Evolutionary conservation across 2,888 invertebrate species (phyloP).

Genomic region (Pomacea canaliculata): DNA sequence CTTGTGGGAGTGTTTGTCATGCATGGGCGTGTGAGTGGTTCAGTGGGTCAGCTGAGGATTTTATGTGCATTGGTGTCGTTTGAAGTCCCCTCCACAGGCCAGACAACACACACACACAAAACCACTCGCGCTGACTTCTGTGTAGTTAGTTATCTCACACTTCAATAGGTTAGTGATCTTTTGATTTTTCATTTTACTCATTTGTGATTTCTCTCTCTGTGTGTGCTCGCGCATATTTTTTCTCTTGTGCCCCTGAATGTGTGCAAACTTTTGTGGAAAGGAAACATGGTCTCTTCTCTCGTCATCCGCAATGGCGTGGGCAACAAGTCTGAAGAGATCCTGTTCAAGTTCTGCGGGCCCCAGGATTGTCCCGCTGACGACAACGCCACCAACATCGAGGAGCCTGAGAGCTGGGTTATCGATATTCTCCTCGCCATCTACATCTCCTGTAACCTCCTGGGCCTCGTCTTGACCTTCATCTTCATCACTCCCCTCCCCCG

Average conservation of each 20-base stretch:
- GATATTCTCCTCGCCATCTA: constrained; percentile 54
- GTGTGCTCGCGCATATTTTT: neutral
- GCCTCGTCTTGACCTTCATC: constrained; percentile 44
- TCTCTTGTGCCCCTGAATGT: no score
- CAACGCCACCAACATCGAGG: constrained; percentile 40
- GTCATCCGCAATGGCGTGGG: constrained; percentile 45
- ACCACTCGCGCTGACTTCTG: neutral
- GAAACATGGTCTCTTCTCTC: constrained; percentile 57
- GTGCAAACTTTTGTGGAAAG: constrained; percentile 24
- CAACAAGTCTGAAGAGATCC: constrained; percentile 20
- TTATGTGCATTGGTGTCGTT: no score
- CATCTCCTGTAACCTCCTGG: constrained; percentile 47
- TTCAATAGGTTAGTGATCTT: no score
- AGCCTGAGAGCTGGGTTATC: constrained; percentile 46
- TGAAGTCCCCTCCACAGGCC: no score
- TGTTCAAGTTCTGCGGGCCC: constrained; percentile 26
- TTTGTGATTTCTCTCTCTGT: neutral
- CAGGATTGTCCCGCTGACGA: constrained; percentile 22
- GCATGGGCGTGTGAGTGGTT: no score
- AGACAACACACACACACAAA: no score
- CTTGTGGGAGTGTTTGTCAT: no score
- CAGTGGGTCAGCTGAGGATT: no score
- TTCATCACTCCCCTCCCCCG: constrained; percentile 44
- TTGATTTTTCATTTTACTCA: no score
- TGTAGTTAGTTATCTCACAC: no score